A percentile compares a stretch with the other conserved stretches of the same genome.
Evolutionary conservation across 2,113 vertebrate species (phyloP).

Genomic region (Urocynchramus pylzowi): DNA sequence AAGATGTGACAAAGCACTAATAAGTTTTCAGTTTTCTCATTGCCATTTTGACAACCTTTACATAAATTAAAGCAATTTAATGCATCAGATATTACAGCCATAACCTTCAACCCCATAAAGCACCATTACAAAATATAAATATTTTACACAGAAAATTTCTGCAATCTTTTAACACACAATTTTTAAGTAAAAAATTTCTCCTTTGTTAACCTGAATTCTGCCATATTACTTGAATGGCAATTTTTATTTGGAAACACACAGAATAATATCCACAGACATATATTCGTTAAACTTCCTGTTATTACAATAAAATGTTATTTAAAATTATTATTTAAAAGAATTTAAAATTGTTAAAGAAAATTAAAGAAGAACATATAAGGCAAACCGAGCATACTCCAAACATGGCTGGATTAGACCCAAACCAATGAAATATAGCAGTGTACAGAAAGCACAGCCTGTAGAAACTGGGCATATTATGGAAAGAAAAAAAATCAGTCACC

Average conservation of each 20-base stretch:
- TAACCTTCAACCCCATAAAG: neutral
- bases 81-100: neutral
- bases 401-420: neutral
- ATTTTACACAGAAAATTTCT: neutral
- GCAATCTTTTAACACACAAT: neutral
- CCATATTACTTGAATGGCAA: neutral
- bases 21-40: neutral
- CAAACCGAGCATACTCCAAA: neutral
- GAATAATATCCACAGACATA: neutral
- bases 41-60: neutral
- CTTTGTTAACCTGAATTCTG: neutral
- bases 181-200: neutral
- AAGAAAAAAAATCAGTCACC: constrained; percentile 21
- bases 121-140: neutral
- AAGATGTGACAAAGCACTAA: neutral
- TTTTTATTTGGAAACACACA: neutral
- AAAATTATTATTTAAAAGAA: no score
- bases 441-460: neutral
- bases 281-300: neutral
- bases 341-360: neutral
- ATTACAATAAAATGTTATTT: neutral
- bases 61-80: neutral
- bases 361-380: neutral
- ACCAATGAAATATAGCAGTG: neutral
- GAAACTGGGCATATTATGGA: neutral